Evolutionary conservation across 2,888 invertebrate genomes (phyloP), one percentile per base, ranked within the genome.

Genomic region (Lasioglossum pauxillum): DNA sequence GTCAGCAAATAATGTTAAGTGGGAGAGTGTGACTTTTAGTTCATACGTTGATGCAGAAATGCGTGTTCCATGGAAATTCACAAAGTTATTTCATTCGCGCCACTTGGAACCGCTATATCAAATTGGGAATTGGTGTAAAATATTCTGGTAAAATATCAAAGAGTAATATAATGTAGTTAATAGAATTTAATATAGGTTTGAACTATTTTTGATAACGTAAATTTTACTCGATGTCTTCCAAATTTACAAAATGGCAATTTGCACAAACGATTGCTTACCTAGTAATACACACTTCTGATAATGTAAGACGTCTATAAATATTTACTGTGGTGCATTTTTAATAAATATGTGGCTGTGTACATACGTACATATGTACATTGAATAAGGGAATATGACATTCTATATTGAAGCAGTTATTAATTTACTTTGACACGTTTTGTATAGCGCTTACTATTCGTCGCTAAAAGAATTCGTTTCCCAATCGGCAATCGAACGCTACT

Each of bases 401-500:
- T 19, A 23, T 23, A 35, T 69, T 23, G 35, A 69, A 38, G 23
- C 4, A 69, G 23, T 10, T 69, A 69, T 12, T 12, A 69, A 69
- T 38, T 69, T 38, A 19, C 23, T 23, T 23, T n/a, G 19, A n/a
- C 23, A 38, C 23, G 69, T 69, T 69, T 38, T 38, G 23, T 19
- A 38, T n/a, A 1, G 5, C 53, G n/a, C 35, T 8, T 57, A 5
- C 27, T 41, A 23, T 60, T 41, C 19, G 19, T 67, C 35, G 23
- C 31, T 8, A 38, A 46, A 23, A 12, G 12, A 35, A 10, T 4
- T 69, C 35, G 1, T 77, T 67, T 67, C n/a, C 16, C 31, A 57
- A 46, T 69, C 23, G 38, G 35, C 27, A 53, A 53, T 31, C 60
- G 46, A 74, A 74, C 19, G 23, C 38, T 35, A 72, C 78, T 83